Evolutionary conservation across 2,797 vertebrate species (phyloP).

Genomic region (Dromococcyx pavoninus): DNA sequence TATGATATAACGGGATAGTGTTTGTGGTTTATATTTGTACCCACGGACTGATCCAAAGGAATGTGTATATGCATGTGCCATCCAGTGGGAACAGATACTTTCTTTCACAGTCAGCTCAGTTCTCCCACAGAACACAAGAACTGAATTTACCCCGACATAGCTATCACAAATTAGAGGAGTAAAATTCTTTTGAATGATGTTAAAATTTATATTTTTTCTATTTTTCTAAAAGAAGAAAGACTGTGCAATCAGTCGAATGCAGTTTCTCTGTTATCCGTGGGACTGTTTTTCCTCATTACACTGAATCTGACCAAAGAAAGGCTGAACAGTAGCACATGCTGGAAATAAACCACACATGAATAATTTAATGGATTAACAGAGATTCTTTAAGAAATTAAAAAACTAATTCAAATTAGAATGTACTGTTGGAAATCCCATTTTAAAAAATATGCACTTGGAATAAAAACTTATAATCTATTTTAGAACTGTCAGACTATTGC

Average conservation of each 20-base stretch:
- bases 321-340: accelerated
- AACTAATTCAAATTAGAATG: background rate
- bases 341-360: background rate
- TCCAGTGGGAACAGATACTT: background rate
- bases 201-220: background rate
- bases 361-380: background rate
- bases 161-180: background rate
- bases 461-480: background rate
- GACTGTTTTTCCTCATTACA: background rate
- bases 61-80: background rate
- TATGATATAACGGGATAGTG: background rate
- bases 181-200: background rate
- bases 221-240: background rate
- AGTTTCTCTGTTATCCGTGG: background rate
- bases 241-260: background rate
- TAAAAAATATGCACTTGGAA: background rate
- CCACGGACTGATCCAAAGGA: background rate
- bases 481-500: background rate
- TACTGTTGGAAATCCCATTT: background rate
- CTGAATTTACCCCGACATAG: background rate
- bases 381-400: constrained; percentile 10
- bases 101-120: background rate
- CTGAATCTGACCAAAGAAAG: background rate
- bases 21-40: background rate
- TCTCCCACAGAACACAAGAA: background rate